Base-by-base conservation (phyloP, 2,888 invertebrate species). In the Parnassius smintheus region DNA sequence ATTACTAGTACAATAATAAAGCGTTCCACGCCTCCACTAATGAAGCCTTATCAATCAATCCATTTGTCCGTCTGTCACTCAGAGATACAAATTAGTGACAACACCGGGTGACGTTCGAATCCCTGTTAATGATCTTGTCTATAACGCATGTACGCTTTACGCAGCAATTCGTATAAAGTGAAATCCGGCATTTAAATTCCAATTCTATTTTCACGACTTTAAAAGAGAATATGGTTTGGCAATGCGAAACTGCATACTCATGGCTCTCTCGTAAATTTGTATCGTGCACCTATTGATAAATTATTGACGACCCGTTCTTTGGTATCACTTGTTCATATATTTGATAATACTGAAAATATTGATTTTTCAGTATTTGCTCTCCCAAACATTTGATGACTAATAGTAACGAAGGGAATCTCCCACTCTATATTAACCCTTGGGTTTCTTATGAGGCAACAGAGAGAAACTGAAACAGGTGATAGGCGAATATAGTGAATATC, bases 31-130 rank as follows among this genome's bases (percentile, higher is more conserved):
- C 50, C 52, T 48, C 54, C 80, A 75, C 85, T 88, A 88, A 88
- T 87, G 87, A 88, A 83, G 75, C 73, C 74, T 76, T 78, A 87
- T 88, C 88, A 86, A 86, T 88, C 87, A 86, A 81, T 72, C 75
- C 81, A 82, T 81, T 82, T 85, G 86, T 83, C 77, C 72, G 79
- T 75, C 77, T 73, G 75, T 82, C 81, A 78, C 75, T 75, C 75
- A 70, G 70, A 70, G 75, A 75, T 77, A 79, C 84, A 84, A 86
- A 85, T 85, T 86, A 85, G 85, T 83, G 85, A 85, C 83, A 84
- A 80, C 79, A 68, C 63, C 61, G 71, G 59, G 66, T 65, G 69
- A 72, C 75, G 75, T 66, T 67, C 73, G 74, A 71, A 74, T 71
- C 75, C 73, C 77, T 77, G 79, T 79, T 83, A 84, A 84, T 83